Base-by-base conservation (phyloP, 2,113 vertebrate species). In the Bothrops jararaca region DNA sequence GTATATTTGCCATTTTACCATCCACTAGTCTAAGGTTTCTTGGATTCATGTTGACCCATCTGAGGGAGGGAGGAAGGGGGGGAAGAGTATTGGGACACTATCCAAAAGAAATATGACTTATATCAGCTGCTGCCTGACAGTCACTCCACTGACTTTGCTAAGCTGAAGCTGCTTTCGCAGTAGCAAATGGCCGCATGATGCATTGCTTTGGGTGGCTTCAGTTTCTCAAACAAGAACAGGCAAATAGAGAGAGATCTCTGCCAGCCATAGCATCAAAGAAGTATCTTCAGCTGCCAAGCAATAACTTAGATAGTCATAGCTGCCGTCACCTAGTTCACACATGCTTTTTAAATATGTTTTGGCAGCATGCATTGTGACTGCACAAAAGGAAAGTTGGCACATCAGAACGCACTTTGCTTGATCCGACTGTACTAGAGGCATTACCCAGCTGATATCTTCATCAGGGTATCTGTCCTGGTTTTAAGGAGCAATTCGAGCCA, bases 281-380 rank as follows among this genome's bases (percentile, higher is more conserved):
- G 97, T 91, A 92, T 97, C 96, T 85, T 97, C 97, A 98, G 97
- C 98, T 98, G 98, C 97, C 98, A 98, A 97, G 97, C 98, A 98
- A 97, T 98, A 98, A 98, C 97, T 98, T 98, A 98, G 97, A 98
- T 97, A 97, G 97, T 98, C 98, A 98, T 97, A 98, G 98, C 98
- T 98, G 97, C 98, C 97, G 97, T 98, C 98, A 98, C 98, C 97
- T 98, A 98, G 98, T 97, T 98, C 97, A 97, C 96, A 97, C 97
- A 96, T 98, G 97, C 98, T 98, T 98, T 98, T 98, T 23, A 64
- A 98, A 98, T 98, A 98, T 98, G 98, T 98, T 97, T 98, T 98
- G 98, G 98, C 98, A 98, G 97, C 92, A 89, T 95, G 94, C 57
- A 34, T 97, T 97, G 97, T 98, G 98, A 97, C 97, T 97, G 97